A percentile compares a stretch with the other conserved stretches of the same genome.
These are phyloP conservation scores for Scartelaos histophorus DNA, from an alignment of 2,113 vertebrate genomes.

Conservation along the genomic window DNA sequence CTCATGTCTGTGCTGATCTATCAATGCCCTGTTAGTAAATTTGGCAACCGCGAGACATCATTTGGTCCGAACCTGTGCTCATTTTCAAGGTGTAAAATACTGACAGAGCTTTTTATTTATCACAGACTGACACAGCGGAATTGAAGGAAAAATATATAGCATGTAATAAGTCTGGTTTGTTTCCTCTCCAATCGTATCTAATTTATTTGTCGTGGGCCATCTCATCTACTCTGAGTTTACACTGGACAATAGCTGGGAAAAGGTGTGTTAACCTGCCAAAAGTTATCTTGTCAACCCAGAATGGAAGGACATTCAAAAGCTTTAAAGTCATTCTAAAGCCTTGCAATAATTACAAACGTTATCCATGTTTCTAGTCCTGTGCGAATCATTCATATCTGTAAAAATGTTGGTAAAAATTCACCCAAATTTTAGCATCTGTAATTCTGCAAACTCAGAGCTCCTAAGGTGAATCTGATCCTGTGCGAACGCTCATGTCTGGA, in stretches of 20 bases:
- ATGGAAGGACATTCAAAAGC: not conserved
- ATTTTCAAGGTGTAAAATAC: conserved; percentile 16
- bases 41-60: conserved; percentile 31
- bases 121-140: not conserved
- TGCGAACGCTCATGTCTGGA: too few relatives aligned
- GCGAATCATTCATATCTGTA: too few relatives aligned
- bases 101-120: conserved; percentile 6
- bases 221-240: not conserved
- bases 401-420: too few relatives aligned
- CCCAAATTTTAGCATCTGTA: too few relatives aligned
- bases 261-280: not conserved
- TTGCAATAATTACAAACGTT: too few relatives aligned
- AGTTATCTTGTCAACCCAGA: not conserved
- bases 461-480: too few relatives aligned
- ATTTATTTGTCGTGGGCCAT: too few relatives aligned
- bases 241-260: not conserved
- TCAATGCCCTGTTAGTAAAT: conserved; percentile 40
- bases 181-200: not conserved
- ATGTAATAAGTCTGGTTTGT: not conserved
- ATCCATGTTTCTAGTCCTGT: too few relatives aligned
- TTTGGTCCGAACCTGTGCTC: conserved; percentile 14
- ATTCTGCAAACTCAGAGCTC: too few relatives aligned
- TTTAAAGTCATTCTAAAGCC: not conserved
- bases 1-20: conserved; percentile 47
- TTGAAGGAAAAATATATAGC: not conserved